phyloP scores from a whole-genome alignment of 2,797 vertebrate genomes.

The Taeniopygia guttata region DNA sequence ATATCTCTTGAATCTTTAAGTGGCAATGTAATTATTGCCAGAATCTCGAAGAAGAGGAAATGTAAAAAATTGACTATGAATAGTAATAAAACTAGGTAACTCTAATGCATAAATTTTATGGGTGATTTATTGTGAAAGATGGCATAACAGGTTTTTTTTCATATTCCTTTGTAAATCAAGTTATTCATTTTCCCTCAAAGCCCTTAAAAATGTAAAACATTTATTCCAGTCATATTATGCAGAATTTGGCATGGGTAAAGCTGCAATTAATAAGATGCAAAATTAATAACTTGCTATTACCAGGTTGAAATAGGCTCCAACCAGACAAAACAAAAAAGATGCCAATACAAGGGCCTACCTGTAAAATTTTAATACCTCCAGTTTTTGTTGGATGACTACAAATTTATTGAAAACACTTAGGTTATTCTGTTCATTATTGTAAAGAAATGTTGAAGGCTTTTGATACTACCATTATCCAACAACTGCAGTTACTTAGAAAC shows the following conservation, averaged over 20 bases:
- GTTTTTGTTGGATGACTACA: not conserved
- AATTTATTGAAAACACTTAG: not conserved
- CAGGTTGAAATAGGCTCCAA: not conserved
- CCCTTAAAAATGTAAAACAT: not conserved
- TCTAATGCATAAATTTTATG: not conserved
- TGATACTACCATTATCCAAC: not conserved
- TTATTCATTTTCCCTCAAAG: not conserved
- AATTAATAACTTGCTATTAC: not conserved
- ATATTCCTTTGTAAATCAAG: not conserved
- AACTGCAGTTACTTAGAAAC: not conserved
- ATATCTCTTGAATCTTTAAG: not conserved
- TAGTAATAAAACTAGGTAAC: not conserved
- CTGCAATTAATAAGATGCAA: not conserved
- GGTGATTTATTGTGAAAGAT: not conserved
- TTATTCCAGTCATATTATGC: not conserved
- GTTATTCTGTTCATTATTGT: not conserved
- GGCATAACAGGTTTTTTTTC: not conserved
- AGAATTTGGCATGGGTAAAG: not conserved
- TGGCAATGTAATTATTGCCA: not conserved
- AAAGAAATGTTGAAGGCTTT: not conserved
- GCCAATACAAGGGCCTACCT: not conserved
- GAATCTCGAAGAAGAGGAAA: not conserved
- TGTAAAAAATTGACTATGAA: not conserved
- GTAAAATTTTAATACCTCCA: not conserved
- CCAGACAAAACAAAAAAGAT: not conserved